phyloP scores from a whole-genome alignment of 2,113 vertebrate genomes.

The Halichoerus grypus region DNA sequence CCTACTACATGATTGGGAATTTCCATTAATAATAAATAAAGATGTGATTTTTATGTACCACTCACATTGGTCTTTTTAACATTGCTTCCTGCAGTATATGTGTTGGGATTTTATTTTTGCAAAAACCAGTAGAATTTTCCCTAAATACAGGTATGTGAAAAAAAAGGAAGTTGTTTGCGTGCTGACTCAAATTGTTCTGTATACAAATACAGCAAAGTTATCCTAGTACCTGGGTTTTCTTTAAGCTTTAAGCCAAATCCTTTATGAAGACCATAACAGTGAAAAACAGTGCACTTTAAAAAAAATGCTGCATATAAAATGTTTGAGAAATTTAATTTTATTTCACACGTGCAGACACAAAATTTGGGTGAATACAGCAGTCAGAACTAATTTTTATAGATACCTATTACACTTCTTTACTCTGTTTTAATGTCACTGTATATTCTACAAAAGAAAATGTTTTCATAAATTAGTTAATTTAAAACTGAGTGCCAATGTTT shows the following conservation, averaged over 20 bases:
- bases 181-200: constrained; percentile 60
- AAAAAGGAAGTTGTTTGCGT: constrained; percentile 64
- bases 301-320: constrained; percentile 80
- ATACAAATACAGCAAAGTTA: constrained; percentile 63
- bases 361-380: constrained; percentile 78
- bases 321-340: constrained; percentile 81
- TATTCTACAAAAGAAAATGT: constrained; percentile 81
- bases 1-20: constrained; percentile 78
- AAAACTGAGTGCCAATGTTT: constrained; percentile 81
- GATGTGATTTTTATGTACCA: constrained; percentile 82
- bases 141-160: constrained; percentile 70
- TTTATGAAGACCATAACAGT: constrained; percentile 77
- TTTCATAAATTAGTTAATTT: constrained; percentile 66
- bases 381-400: constrained; percentile 84
- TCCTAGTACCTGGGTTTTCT: constrained; percentile 46
- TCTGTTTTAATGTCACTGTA: constrained; percentile 81
- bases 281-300: constrained; percentile 81
- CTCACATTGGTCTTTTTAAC: constrained; percentile 80
- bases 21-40: constrained; percentile 85
- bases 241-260: constrained; percentile 79
- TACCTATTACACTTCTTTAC: constrained; percentile 79
- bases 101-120: constrained; percentile 46
- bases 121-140: constrained; percentile 72
- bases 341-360: constrained; percentile 81
- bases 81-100: constrained; percentile 79